A percentile compares a stretch with the other conserved stretches of the same genome.
These are phyloP conservation scores for Campoplex capitator DNA, from an alignment of 2,888 invertebrate species.

Conservation along the genomic window DNA sequence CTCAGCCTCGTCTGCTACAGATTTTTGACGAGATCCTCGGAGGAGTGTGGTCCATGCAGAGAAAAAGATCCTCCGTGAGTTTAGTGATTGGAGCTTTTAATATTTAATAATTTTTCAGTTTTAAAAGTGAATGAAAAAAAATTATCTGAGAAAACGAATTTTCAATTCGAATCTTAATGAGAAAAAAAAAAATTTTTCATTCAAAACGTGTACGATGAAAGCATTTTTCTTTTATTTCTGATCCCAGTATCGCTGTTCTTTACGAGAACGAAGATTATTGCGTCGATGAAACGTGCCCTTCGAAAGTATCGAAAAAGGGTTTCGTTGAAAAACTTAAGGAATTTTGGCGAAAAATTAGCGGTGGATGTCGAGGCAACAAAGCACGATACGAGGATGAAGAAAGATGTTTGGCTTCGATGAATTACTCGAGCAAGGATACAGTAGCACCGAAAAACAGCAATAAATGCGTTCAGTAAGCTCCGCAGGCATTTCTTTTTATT, in stretches of 20 bases:
- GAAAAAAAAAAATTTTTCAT: background rate
- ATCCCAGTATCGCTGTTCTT: slow-evolving; percentile 75
- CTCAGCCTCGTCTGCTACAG: slow-evolving; percentile 77
- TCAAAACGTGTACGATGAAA: too few species aligned
- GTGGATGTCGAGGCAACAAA: slow-evolving; percentile 71
- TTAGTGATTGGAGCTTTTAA: background rate
- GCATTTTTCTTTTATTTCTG: background rate
- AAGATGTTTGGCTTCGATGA: slow-evolving; percentile 77
- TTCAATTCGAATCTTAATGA: background rate
- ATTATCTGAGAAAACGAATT: too few species aligned
- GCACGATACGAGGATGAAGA: slow-evolving; percentile 75
- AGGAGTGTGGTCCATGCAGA: slow-evolving; percentile 72
- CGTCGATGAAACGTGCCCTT: slow-evolving; percentile 66
- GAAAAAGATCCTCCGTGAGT: slow-evolving; percentile 73
- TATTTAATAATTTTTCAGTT: background rate
- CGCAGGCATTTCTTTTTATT: slow-evolving; percentile 9
- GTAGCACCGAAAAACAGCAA: slow-evolving; percentile 62
- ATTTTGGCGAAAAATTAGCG: slow-evolving; percentile 72
- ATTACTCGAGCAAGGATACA: slow-evolving; percentile 77
- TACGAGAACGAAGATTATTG: slow-evolving; percentile 76
- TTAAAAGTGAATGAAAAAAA: too few species aligned
- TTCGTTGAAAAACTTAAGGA: slow-evolving; percentile 69
- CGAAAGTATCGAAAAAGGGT: slow-evolving; percentile 63
- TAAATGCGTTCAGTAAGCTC: slow-evolving; percentile 58
- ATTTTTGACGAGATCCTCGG: slow-evolving; percentile 73